Evolutionary conservation across 1,140 invertebrate genomes (phyloP), one percentile per base, ranked within the genome.

Genomic region (Lepidurus apus): DNA sequence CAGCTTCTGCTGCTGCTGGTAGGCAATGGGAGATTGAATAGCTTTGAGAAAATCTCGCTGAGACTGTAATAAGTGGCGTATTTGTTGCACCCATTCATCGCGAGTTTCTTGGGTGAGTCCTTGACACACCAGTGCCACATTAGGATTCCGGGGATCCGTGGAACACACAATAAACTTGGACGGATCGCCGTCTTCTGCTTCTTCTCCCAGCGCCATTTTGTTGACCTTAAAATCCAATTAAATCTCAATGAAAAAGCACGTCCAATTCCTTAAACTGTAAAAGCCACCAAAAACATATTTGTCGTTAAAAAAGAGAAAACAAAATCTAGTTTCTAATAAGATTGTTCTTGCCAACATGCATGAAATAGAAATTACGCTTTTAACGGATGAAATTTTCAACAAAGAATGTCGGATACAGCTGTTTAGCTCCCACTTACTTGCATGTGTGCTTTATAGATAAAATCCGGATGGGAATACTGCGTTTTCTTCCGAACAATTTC

Each of bases 391-490:
- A 34, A 2, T 34, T 34, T 34, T 34, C 34, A 34, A 34, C 34
- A 34, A 34, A 4, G 34, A 34, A 2, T 34, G 4, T 34, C 34
- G 3, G 34, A 34, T 34, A 47, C 9, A 13, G n/a, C 21, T 17
- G 17, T 65, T n/a, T 21, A 47, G 53, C 53, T 65, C 34, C 34
- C 34, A 77, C 73, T 84, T 87, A 98, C 97, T 91, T 97, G 96
- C 82, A 99, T 91, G 85, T 98, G 96, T 85, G 93, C 94, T 87
- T 98, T 98, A 87, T 97, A 98, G 82, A 96, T 92, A 86, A 98
- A 99, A 65, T 92, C 93, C 81, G 96, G 96, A 88, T 93, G 97
- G 78, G 93, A 93, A 85, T 96, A 98, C 85, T 96, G 95, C 42
- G 92, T 95, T 85, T 96, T 97, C 84, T 93, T 93, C 81, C 96